Evolutionary conservation across 2,113 vertebrate genomes (phyloP).

Genomic region (Columbina picui): DNA sequence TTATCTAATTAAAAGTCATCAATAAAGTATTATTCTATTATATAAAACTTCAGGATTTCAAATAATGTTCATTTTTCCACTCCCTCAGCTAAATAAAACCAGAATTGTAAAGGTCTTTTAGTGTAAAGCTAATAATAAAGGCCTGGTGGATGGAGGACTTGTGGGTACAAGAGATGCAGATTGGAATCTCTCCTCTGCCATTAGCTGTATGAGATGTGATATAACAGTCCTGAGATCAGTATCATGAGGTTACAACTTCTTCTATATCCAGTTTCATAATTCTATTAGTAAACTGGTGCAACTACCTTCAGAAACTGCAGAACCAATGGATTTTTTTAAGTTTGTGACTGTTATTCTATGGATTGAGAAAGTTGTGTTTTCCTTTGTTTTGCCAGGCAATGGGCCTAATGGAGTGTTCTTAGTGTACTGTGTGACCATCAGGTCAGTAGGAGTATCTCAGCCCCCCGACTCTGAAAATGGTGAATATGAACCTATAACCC

Average conservation of each 20-base stretch:
- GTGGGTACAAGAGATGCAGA: not conserved
- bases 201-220: rapidly evolving
- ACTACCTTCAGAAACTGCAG: not conserved
- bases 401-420: not conserved
- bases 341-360: not conserved
- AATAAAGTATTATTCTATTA: not conserved
- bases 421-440: rapidly evolving
- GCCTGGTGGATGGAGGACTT: not conserved
- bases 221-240: not conserved
- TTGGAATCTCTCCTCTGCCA: not conserved
- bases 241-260: not conserved
- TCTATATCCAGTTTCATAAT: not conserved
- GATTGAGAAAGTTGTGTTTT: not conserved
- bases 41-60: not conserved
- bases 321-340: not conserved
- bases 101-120: not conserved
- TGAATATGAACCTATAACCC: not conserved
- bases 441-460: not conserved
- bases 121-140: not conserved
- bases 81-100: not conserved
- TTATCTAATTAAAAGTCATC: not conserved
- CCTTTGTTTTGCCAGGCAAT: not conserved
- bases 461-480: not conserved
- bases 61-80: not conserved
- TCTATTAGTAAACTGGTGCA: not conserved